Base-by-base conservation (phyloP, 2,113 vertebrate species). In the Bungarus multicinctus region DNA sequence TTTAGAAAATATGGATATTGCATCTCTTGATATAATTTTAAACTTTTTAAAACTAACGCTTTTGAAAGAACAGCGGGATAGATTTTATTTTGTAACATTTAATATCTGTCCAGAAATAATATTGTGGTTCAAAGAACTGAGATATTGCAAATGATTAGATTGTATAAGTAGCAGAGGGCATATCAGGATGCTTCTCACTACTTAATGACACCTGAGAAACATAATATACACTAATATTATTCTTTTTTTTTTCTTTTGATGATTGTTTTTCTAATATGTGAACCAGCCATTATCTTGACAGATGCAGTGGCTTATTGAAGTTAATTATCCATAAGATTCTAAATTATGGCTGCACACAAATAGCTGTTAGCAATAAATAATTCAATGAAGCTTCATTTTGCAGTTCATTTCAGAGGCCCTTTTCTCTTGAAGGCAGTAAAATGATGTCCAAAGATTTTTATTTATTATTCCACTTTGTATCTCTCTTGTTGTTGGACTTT, bases 281-380 rank as follows among this genome's bases (percentile, higher is more conserved):
- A 91, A 30, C 91, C 39, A 54, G 2, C 90, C 93, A 94, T 90
- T 96, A 93, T 57, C 93, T 92, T 34, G 93, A 90, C n/a, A 93
- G 34, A 57, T 18, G 20, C 18, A 52, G 11, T 89, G 93, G 47
- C 88, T 95, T 90, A 0, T 25, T 57, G 22, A 91, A 69, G 90
- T 94, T 95, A 94, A 94, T 97, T 95, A 93, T 96, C 94, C 89
- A 87, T 92, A 88, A 94, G 60, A 45, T 88, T 43, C 58, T 95
- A 94, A 93, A 93, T 95, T 96, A 43, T 2, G 90, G 90, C 53
- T 39, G 55, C 92, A 89, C 94, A 85, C 90, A 91, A 95, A 95
- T 95, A 96, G 92, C 95, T 92, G 89, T 91, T 94, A 92, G 89
- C 90, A 91, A 93, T 97, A 95, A 97, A 97, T 97, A 96, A 96